phyloP scores from a whole-genome alignment of 2,113 vertebrate genomes.

The Oreotrochilus melanogaster region DNA sequence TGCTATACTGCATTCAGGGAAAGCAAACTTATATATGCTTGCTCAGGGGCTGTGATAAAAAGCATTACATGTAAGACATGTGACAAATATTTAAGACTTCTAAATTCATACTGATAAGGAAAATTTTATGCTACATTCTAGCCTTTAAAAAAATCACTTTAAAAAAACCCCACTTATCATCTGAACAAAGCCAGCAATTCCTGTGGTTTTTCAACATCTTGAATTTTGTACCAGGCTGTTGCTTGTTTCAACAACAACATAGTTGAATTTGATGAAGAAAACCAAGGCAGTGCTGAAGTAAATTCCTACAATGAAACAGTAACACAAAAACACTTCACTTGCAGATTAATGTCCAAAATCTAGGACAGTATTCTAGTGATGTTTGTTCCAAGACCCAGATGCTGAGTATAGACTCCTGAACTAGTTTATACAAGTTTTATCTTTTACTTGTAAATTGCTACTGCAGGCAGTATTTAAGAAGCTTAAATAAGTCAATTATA shows the following conservation, averaged over 20 bases:
- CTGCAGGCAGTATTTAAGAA: not conserved
- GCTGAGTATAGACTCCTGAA: not conserved
- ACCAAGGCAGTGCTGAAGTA: not conserved
- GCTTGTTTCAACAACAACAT: not conserved
- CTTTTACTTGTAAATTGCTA: not conserved
- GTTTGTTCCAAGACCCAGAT: not conserved
- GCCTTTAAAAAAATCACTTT: not conserved
- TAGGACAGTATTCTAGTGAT: not conserved
- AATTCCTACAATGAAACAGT: not conserved
- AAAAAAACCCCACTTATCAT: not conserved
- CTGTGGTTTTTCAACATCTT: not conserved
- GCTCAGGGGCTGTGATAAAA: not conserved
- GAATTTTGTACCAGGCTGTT: not conserved
- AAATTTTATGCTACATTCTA: not conserved
- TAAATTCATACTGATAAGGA: not conserved
- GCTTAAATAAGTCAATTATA: not conserved
- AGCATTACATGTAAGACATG: not conserved
- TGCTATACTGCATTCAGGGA: not conserved
- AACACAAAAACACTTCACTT: not conserved
- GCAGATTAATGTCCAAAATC: not conserved
- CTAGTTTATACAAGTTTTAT: not conserved
- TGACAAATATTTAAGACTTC: not conserved
- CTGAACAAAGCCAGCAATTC: not conserved
- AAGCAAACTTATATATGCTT: slow-evolving; percentile 7
- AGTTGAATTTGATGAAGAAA: not conserved